phyloP scores from a whole-genome alignment of 2,888 invertebrate species.

The Habrosyne pyritoides region DNA sequence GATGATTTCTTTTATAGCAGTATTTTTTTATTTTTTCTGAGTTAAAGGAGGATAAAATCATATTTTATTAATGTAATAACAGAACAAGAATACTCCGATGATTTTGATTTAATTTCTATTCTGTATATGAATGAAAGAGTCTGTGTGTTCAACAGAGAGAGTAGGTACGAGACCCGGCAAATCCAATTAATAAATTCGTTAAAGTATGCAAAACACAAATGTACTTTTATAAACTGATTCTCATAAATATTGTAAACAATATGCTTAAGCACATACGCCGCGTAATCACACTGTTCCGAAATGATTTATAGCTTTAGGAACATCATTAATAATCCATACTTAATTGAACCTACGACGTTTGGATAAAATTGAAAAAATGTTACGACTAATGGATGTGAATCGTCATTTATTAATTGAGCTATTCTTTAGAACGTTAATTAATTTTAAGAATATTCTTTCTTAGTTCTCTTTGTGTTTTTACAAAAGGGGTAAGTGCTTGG shows the following conservation, averaged over 20 bases:
- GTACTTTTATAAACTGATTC: neutral
- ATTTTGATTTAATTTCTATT: too few relatives aligned
- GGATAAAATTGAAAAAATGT: neutral
- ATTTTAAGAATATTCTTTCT: neutral
- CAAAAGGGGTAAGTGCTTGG: neutral
- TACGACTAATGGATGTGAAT: neutral
- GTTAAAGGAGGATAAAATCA: too few relatives aligned
- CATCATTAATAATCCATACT: constrained; percentile 22
- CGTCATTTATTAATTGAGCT: neutral
- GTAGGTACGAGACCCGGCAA: too few relatives aligned
- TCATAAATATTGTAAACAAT: neutral
- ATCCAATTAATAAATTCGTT: neutral
- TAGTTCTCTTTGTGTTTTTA: neutral
- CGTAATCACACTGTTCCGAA: constrained; percentile 28
- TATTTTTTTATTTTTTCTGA: too few relatives aligned
- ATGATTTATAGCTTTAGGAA: constrained; percentile 33
- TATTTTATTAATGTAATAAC: too few relatives aligned
- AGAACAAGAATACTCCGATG: too few relatives aligned
- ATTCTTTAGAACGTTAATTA: neutral
- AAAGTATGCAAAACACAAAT: neutral
- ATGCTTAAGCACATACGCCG: constrained; percentile 16
- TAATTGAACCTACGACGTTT: constrained; percentile 11
- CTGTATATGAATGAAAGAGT: too few relatives aligned
- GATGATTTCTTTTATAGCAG: too few relatives aligned
- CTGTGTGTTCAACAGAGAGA: too few relatives aligned